phyloP scores from a whole-genome alignment of 2,113 vertebrate species.

The Smithornis capensis region DNA sequence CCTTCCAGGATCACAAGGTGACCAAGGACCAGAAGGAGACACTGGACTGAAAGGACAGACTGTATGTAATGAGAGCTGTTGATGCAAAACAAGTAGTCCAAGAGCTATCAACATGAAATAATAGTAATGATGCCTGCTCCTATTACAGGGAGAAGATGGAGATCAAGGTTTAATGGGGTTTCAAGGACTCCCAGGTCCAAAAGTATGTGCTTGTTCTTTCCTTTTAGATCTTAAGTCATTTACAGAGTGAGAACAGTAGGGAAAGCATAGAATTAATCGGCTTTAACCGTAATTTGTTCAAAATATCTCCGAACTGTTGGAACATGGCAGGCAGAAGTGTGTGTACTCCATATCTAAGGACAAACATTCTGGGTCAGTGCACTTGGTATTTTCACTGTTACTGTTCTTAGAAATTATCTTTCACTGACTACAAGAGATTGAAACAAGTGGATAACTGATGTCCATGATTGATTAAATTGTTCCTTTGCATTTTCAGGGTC shows the following conservation, averaged over 20 bases:
- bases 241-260: background rate
- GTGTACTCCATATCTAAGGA: background rate
- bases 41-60: slow-evolving; percentile 83
- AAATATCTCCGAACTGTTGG: background rate
- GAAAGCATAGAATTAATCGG: background rate
- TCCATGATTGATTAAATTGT: background rate
- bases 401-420: background rate
- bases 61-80: slow-evolving; percentile 73
- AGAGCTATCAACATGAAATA: background rate
- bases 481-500: slow-evolving; percentile 80
- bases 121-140: slow-evolving; percentile 20
- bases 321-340: background rate
- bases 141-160: slow-evolving; percentile 89
- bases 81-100: background rate
- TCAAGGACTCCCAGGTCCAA: slow-evolving; percentile 92
- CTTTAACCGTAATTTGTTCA: slow-evolving; percentile 19
- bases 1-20: slow-evolving; percentile 79
- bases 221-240: background rate
- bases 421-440: background rate
- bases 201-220: slow-evolving; percentile 75
- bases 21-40: slow-evolving; percentile 87
- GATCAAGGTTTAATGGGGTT: slow-evolving; percentile 87
- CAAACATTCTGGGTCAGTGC: background rate
- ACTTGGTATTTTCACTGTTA: background rate
- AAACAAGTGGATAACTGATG: background rate